Conservation (phyloP, 2,888 invertebrate species). For the Sialis lutaria region DNA sequence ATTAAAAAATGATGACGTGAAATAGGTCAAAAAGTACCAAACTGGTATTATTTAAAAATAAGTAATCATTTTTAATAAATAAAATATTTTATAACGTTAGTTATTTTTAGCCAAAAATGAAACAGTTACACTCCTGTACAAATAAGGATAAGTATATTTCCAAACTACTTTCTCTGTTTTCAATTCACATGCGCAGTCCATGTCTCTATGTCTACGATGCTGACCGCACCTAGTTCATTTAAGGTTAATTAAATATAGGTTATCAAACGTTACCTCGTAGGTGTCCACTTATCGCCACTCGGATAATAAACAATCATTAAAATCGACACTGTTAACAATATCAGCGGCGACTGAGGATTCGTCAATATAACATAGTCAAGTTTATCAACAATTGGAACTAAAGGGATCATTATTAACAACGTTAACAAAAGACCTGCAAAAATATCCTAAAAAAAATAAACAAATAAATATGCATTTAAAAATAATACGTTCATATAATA, state of each 20-base stretch:
- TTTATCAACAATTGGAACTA: constrained; percentile 57
- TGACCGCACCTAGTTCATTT: not conserved
- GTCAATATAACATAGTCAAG: constrained; percentile 58
- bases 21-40: too few relatives aligned
- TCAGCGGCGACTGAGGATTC: constrained; percentile 41
- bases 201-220: too few relatives aligned
- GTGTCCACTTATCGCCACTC: constrained; percentile 72
- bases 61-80: too few relatives aligned
- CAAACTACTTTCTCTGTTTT: too few relatives aligned
- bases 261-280: constrained; percentile 46
- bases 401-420: constrained; percentile 43
- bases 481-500: constrained; percentile 2
- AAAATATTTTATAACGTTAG: too few relatives aligned
- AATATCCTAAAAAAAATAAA: constrained; percentile 48
- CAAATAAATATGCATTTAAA: not conserved
- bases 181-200: too few relatives aligned
- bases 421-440: constrained; percentile 60
- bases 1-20: too few relatives aligned
- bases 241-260: constrained; percentile 1
- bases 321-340: constrained; percentile 45
- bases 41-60: too few relatives aligned
- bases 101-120: too few relatives aligned
- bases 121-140: too few relatives aligned
- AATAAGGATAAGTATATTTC: too few relatives aligned
- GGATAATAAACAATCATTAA: constrained; percentile 64